Base-by-base conservation (phyloP, 1,140 invertebrate genomes). In the Diorhabda elongata region DNA sequence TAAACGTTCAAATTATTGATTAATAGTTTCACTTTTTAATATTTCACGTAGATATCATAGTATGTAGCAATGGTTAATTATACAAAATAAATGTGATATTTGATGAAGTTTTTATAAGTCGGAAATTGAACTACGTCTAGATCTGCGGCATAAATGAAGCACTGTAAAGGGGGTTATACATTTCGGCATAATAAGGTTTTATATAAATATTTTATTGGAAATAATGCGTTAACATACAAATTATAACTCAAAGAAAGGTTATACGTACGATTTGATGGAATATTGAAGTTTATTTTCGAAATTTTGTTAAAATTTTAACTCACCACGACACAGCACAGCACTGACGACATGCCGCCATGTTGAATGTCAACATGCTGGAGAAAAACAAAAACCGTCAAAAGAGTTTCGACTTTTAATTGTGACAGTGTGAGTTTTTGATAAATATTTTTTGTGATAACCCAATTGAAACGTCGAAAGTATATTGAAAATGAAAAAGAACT, bases 311-410 rank as follows among this genome's bases (percentile, higher is more conserved):
- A 77, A 74, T 76, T 78, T 75, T 61, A 72, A 87, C 87, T 87
- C 83, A 92, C 92, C 91, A 92, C 90, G 90, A 91, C 90, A 92
- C 90, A 92, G 91, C 92, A 93, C 88, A 91, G 90, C 91, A 93
- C 91, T 92, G 91, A 92, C 91, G 90, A 92, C 91, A 92, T 91
- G 90, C 92, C 92, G 92, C 92, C 92, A 94, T 94, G 89, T 93
- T 92, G 89, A 86, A 86, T 87, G 85, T 87, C 85, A 87, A 86
- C 84, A 85, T 84, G 75, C 65, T 68, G 63, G 68, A 73, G 72
- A 75, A 76, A 75, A 77, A 78, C 75, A 76, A 76, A 78, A 59
- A 69, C 60, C 58, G 11, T 42, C 56, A 62, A 64, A 59, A 60
- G 45, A 62, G 26, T 42, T 44, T 58, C 64, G 57, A 61, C 42